Base-by-base conservation (phyloP, 1,140 invertebrate genomes). In the Drosophila kanapiae region DNA sequence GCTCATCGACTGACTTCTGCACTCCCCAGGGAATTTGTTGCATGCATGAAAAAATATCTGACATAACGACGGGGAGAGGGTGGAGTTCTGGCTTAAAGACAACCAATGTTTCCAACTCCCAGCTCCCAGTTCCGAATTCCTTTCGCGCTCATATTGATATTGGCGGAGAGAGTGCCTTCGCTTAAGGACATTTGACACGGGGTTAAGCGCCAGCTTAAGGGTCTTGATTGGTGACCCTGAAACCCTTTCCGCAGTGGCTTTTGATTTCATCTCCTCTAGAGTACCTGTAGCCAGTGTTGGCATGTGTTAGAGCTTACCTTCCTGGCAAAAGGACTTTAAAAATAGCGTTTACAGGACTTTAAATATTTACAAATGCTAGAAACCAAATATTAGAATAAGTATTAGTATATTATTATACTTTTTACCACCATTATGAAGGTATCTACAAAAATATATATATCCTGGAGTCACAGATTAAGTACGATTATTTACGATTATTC, bases 21-120 rank as follows among this genome's bases (percentile, higher is more conserved):
- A 78, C 77, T 80, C 84, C 81, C 84, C 54, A 63, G 80, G 83
- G 83, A 80, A 87, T 88, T 88, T 71, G 54, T 75, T 87, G 80
- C 80, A 87, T 83, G 83, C 84, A 87, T 87, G 80, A 69, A 88
- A 75, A 83, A 70, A 65, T 51, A 27, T 49, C 47, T 62, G 62
- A 47, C 58, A 68, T 43, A 51, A 68, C 18, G 13, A 23, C 1
- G 18, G 27, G 10, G 13, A 14, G 18, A 29, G 47, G 4, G 16
- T 3, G 43, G 33, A 43, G 31, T 23, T 23, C 35, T 40, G 54
- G 51, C 9, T 70, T 27, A 37, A 35, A 31, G 68, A 18, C 33
- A 56, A 18, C 18, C 13, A 11, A 37, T 6, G 16, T n/a, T 14
- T 18, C 31, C 23, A 23, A 23, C 23, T 23, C 23, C 23, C 37